Evolutionary conservation across 2,888 invertebrate species (phyloP).

Genomic region (Drosophila maculinotata): DNA sequence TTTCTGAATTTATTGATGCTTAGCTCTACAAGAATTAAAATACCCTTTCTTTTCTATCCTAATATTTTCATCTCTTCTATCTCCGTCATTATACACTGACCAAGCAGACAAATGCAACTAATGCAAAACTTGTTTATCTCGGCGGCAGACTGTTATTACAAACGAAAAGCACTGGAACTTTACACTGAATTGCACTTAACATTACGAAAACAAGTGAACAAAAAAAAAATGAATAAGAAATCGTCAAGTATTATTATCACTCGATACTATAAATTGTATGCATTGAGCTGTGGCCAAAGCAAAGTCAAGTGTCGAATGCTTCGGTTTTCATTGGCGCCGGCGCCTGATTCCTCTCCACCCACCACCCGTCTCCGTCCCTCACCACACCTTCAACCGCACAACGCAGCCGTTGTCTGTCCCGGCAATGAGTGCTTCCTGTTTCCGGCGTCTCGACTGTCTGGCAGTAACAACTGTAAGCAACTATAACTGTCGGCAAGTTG

Average conservation of each 20-base stretch:
- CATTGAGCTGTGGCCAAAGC: slow-evolving; percentile 26
- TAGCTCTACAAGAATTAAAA: too few relatives aligned
- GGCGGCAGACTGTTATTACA: not conserved
- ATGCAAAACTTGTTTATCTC: not conserved
- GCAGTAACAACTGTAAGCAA: slow-evolving; percentile 72
- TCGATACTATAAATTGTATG: slow-evolving; percentile 55
- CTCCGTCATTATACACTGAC: not conserved
- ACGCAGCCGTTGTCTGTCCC: slow-evolving; percentile 42
- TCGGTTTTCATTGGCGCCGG: slow-evolving; percentile 47
- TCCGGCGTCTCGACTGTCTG: slow-evolving; percentile 65
- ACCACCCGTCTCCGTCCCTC: not conserved
- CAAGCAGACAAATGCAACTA: not conserved
- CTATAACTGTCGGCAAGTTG: slow-evolving; percentile 78
- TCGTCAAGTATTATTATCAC: slow-evolving; percentile 51
- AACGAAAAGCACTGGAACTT: slow-evolving; percentile 19
- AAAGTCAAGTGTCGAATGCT: slow-evolving; percentile 52
- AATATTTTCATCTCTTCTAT: not conserved
- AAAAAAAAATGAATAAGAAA: slow-evolving; percentile 9
- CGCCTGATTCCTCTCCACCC: slow-evolving; percentile 2
- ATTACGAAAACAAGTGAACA: slow-evolving; percentile 5
- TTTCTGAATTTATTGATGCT: too few relatives aligned
- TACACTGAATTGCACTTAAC: slow-evolving; percentile 50
- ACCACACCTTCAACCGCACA: not conserved
- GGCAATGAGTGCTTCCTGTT: slow-evolving; percentile 74
- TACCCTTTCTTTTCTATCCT: too few relatives aligned